Evolutionary conservation across 2,888 invertebrate genomes (phyloP).

Genomic region (Mylabris sibirica): DNA sequence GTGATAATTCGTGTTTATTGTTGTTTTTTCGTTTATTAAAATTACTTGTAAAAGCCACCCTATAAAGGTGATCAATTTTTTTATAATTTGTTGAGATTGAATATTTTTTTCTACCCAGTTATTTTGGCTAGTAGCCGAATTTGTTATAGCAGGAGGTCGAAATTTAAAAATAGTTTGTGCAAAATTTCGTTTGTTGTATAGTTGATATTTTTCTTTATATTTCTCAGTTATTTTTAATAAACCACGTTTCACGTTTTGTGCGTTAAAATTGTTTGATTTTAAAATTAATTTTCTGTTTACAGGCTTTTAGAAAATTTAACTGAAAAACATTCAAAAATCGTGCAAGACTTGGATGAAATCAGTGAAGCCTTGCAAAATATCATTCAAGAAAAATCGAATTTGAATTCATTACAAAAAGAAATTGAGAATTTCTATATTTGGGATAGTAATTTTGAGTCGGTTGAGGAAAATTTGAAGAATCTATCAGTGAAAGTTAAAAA

Average conservation of each 20-base stretch:
- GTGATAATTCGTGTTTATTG: slow-evolving; percentile 5
- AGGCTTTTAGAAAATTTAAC: slow-evolving; percentile 84
- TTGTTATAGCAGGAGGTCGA: slow-evolving; percentile 43
- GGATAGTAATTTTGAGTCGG: slow-evolving; percentile 73
- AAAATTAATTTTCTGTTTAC: slow-evolving; percentile 40
- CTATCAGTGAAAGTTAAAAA: slow-evolving; percentile 68
- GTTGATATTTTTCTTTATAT: slow-evolving; percentile 21
- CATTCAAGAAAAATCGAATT: slow-evolving; percentile 71
- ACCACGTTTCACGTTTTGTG: slow-evolving; percentile 40
- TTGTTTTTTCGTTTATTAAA: not conserved
- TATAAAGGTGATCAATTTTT: not conserved
- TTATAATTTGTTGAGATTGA: not conserved
- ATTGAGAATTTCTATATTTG: slow-evolving; percentile 79
- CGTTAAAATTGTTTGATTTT: slow-evolving; percentile 16
- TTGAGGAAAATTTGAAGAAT: slow-evolving; percentile 68
- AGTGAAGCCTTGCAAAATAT: slow-evolving; percentile 76
- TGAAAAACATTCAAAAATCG: slow-evolving; percentile 77
- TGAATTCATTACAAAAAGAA: slow-evolving; percentile 72
- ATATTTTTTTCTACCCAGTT: slow-evolving; percentile 24
- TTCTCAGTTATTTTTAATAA: slow-evolving; percentile 23
- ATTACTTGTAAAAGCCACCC: slow-evolving; percentile 2
- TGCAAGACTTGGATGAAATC: slow-evolving; percentile 79
- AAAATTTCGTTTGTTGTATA: slow-evolving; percentile 22
- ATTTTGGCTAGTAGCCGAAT: slow-evolving; percentile 46
- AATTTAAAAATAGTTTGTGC: slow-evolving; percentile 47